These are phyloP conservation scores for Criorhina ranunculi DNA, from an alignment of 2,888 invertebrate species.

Conservation along the genomic window DNA sequence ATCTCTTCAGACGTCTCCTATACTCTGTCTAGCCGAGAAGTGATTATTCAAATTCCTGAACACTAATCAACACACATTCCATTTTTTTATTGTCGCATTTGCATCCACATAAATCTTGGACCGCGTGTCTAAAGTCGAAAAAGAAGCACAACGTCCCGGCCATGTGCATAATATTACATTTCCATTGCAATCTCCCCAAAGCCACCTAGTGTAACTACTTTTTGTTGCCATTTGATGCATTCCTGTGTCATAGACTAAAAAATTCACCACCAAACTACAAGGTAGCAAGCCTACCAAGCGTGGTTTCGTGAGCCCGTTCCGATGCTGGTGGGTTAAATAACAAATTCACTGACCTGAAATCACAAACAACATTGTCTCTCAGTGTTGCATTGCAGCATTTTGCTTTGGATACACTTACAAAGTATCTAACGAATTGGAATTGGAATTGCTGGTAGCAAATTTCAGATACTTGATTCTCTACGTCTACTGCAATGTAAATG, in stretches of 20 bases:
- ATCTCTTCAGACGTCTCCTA: no score
- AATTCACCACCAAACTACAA: constrained; percentile 45
- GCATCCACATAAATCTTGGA: not conserved
- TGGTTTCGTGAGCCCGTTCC: constrained; percentile 51
- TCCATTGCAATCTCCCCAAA: constrained; percentile 46
- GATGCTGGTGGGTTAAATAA: constrained; percentile 48
- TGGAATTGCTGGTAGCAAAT: constrained; percentile 44
- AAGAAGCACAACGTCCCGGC: constrained; percentile 6
- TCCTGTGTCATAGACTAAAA: constrained; percentile 54
- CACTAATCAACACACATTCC: constrained; percentile 22
- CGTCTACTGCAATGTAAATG: constrained; percentile 6
- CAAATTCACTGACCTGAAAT: constrained; percentile 67
- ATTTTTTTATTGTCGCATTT: not conserved
- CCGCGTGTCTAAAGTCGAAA: not conserved
- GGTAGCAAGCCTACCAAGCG: constrained; percentile 29
- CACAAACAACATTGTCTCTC: constrained; percentile 35
- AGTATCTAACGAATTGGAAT: constrained; percentile 13
- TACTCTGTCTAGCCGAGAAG: not conserved
- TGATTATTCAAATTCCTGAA: constrained; percentile 1
- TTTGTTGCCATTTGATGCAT: constrained; percentile 56
- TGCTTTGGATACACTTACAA: not conserved
- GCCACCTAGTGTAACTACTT: constrained; percentile 53
- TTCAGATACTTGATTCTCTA: constrained; percentile 51
- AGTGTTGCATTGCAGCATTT: constrained; percentile 51
- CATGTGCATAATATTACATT: constrained; percentile 45